phyloP scores from a whole-genome alignment of 1,140 invertebrate genomes.

The Dolichoris vasculosae region DNA sequence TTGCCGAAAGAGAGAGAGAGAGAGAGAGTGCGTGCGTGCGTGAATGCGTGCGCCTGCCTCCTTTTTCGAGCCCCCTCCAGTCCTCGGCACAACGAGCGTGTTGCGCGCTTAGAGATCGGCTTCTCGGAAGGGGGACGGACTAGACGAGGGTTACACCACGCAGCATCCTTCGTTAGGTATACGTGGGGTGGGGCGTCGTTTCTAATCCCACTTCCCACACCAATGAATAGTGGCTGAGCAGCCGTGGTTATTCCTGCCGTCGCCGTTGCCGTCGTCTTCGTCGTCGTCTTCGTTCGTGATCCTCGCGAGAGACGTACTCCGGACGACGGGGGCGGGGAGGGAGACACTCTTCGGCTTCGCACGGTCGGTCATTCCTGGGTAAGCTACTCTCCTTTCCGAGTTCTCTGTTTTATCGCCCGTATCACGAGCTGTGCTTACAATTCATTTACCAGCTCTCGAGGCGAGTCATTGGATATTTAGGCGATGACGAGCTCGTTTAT shows the following conservation, averaged over 20 bases:
- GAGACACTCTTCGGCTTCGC: too few species aligned
- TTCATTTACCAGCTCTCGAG: slow-evolving; percentile 28
- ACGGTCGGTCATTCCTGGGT: slow-evolving; percentile 19
- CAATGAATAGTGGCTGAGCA: slow-evolving; percentile 49
- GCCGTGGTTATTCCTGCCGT: not conserved
- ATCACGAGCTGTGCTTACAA: slow-evolving; percentile 23
- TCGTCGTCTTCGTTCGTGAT: not conserved
- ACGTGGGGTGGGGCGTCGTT: slow-evolving; percentile 67
- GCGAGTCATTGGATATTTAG: slow-evolving; percentile 32
- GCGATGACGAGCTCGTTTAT: slow-evolving; percentile 12
- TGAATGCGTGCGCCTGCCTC: slow-evolving; percentile 18
- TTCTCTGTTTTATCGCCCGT: not conserved
- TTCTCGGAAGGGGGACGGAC: slow-evolving; percentile 62
- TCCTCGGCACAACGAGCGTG: slow-evolving; percentile 20
- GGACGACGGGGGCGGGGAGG: not conserved
- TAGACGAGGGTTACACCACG: slow-evolving; percentile 61
- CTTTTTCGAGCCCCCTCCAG: slow-evolving; percentile 7
- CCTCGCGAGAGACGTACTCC: slow-evolving; percentile 18
- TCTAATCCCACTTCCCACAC: slow-evolving; percentile 62
- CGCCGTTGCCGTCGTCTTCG: not conserved
- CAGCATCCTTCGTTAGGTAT: slow-evolving; percentile 34
- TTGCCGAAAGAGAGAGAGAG: not conserved
- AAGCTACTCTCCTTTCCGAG: not conserved
- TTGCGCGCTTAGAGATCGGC: not conserved
- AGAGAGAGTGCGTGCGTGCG: not conserved